These are phyloP conservation scores for Anagyrus pseudococci DNA, from an alignment of 2,888 invertebrate genomes.

Conservation along the genomic window DNA sequence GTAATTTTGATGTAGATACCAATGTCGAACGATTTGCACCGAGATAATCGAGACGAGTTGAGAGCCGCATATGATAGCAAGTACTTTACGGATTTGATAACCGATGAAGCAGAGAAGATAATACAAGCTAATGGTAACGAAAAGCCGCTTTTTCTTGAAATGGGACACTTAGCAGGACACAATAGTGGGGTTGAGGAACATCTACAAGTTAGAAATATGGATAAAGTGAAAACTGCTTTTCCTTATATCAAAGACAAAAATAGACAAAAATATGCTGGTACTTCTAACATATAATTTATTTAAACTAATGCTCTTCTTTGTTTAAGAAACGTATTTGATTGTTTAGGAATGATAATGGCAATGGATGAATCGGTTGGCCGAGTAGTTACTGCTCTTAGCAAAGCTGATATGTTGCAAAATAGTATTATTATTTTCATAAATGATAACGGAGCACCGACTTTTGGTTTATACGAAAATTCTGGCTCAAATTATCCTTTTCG, in stretches of 20 bases:
- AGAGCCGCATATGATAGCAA: slow-evolving; percentile 49
- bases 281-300: no score
- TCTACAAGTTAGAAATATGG: slow-evolving; percentile 72
- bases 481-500: slow-evolving; percentile 71
- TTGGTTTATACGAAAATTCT: slow-evolving; percentile 63
- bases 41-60: slow-evolving; percentile 54
- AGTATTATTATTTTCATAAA: slow-evolving; percentile 69
- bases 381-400: slow-evolving; percentile 63
- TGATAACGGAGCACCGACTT: slow-evolving; percentile 68
- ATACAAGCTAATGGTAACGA: slow-evolving; percentile 64
- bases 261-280: slow-evolving; percentile 78
- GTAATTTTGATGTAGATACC: no score
- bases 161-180: slow-evolving; percentile 84
- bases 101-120: slow-evolving; percentile 69
- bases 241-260: slow-evolving; percentile 72
- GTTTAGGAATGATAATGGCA: slow-evolving; percentile 68
- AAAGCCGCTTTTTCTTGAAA: slow-evolving; percentile 77
- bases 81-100: slow-evolving; percentile 77
- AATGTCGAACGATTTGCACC: slow-evolving; percentile 64
- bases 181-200: slow-evolving; percentile 67
- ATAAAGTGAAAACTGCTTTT: slow-evolving; percentile 72
- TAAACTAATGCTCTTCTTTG: no score
- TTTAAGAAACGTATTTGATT: no score
- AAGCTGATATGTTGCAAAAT: slow-evolving; percentile 64
- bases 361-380: slow-evolving; percentile 69